These are phyloP conservation scores for Pygoscelis adeliae DNA, from an alignment of 2,113 vertebrate species.

Conservation along the genomic window DNA sequence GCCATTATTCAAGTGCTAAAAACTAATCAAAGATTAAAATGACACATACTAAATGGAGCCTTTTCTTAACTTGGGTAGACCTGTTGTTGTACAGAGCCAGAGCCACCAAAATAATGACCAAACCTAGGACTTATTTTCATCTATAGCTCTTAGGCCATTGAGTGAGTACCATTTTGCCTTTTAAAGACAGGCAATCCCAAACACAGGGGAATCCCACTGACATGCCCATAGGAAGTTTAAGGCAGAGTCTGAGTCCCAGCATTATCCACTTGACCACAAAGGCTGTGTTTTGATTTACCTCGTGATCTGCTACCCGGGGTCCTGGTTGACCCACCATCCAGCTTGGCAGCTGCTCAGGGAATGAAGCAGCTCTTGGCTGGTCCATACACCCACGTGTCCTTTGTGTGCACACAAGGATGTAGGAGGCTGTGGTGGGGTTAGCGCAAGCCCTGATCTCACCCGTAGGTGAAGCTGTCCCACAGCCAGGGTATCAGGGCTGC, in stretches of 20 bases:
- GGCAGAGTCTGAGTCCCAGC: not conserved
- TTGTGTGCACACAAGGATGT: not conserved
- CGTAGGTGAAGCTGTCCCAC: not conserved
- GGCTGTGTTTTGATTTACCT: not conserved
- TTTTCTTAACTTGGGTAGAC: not conserved
- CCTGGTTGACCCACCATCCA: not conserved
- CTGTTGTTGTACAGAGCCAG: not conserved
- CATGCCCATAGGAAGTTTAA: not conserved
- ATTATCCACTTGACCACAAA: not conserved
- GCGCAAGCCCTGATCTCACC: not conserved
- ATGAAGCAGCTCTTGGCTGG: not conserved
- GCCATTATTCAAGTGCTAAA: not conserved
- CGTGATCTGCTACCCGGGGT: not conserved
- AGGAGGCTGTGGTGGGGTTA: not conserved
- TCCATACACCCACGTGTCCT: accelerated
- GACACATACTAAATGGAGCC: not conserved
- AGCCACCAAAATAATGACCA: not conserved
- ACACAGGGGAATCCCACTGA: not conserved
- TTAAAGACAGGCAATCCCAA: not conserved
- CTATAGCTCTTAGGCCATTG: not conserved
- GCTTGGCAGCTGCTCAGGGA: not conserved
- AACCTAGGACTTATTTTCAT: not conserved
- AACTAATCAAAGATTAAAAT: constrained; percentile 18
- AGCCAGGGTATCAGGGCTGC: not conserved
- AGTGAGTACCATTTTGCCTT: not conserved